Conservation (phyloP, 2,113 vertebrate genomes). For the Cacatua alba region DNA sequence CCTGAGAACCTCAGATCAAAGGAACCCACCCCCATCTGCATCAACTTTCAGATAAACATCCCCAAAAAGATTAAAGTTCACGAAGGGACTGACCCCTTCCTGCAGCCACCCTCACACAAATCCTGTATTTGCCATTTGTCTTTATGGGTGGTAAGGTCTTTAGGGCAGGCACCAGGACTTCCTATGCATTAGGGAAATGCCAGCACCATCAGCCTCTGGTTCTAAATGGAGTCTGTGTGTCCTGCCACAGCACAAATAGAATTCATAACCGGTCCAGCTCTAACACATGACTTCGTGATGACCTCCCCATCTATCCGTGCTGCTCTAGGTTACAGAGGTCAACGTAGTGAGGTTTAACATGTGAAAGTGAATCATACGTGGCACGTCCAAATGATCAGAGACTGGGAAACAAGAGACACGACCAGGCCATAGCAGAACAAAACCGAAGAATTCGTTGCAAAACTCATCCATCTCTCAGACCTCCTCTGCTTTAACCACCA, state of each 20-base stretch:
- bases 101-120: not conserved
- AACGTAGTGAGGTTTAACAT: not conserved
- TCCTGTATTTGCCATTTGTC: not conserved
- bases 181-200: not conserved
- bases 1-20: slow-evolving; percentile 40
- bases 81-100: not conserved
- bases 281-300: not conserved
- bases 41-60: slow-evolving; percentile 44
- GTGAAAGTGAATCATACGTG: not conserved
- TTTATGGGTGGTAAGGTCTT: slow-evolving; percentile 44
- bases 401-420: not conserved
- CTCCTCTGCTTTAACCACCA: not conserved
- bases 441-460: not conserved
- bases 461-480: not conserved
- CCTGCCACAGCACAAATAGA: not conserved
- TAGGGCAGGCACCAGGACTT: slow-evolving; percentile 5
- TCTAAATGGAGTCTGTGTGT: not conserved
- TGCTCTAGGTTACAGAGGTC: not conserved
- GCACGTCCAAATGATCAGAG: not conserved
- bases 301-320: not conserved
- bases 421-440: not conserved
- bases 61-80: not conserved
- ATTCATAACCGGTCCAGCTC: not conserved
- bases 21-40: slow-evolving; percentile 23
- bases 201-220: not conserved